Evolutionary conservation across 2,113 vertebrate species (phyloP), one percentile per base, ranked within the genome.

Genomic region (Dicrurus megarhynchus): DNA sequence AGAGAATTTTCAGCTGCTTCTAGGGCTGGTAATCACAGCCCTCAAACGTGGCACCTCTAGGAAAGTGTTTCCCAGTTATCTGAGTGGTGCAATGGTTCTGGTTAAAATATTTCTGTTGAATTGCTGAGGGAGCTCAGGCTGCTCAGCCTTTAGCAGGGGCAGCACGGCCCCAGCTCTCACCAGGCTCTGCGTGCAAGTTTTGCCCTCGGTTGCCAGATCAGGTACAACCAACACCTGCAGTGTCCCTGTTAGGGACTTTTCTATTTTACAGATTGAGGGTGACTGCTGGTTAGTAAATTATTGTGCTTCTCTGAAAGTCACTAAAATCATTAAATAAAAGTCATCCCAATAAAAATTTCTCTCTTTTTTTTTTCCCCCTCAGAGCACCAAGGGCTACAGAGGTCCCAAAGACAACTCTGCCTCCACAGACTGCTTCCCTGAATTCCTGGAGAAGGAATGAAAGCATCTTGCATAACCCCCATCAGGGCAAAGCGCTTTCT

Each of bases 31-130:
- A 47, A 74, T n/a, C 12, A 35, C 41, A 53, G 69, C 46, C 37
- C 55, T 61, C 16, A 20, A 9, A 2, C 5, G 4, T 1, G 28
- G 2, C 3, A 2, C 19, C 32, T 24, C 55, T 20, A 42, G 69
- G 55, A 39, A 77, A 52, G 19, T 1, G 37, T 35, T 93, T 77
- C 9, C 14, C 33, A 68, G 39, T n/a, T n/a, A 35, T 16, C 63
- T 12, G 39, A 71, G 47, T 2, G 13, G 23, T 37, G 13, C 65
- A 61, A 18, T 50, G n/a, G 35, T 12, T 71, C n/a, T 71, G 6
- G 33, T 52, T 35, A 3, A 93, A 68, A 64, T 30, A 81, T 47
- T 87, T 12, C 0, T 13, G 15, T 49, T 32, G 8, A 26, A 74
- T 19, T 67, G 50, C 35, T 32, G 15, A 14, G n/a, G 24, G 42